Evolutionary conservation across 35 echinoderm and acorn worm species (phyloP).

Genomic region (Stichopus chloronotus): DNA sequence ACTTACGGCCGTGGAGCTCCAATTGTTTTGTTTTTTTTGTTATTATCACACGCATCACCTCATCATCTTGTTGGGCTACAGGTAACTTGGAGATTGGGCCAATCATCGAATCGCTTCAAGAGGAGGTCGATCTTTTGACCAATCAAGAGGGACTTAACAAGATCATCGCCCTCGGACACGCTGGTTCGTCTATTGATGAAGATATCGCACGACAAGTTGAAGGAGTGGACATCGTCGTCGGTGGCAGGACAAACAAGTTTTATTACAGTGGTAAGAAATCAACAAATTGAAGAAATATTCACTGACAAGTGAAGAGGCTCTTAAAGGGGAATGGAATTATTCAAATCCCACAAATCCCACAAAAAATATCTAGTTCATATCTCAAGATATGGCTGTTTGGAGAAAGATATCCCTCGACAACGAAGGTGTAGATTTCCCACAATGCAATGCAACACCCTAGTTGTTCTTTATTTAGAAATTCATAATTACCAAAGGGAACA

Average conservation of each 20-base stretch:
- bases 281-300: neutral
- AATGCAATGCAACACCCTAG: no score
- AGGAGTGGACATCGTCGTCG: slow-evolving; percentile 91
- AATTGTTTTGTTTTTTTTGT: no score
- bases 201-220: slow-evolving; percentile 67
- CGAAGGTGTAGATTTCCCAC: no score
- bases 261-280: slow-evolving; percentile 77
- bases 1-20: no score
- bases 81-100: slow-evolving; percentile 20
- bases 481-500: no score
- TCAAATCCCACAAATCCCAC: no score
- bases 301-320: neutral
- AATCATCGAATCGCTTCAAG: slow-evolving; percentile 56
- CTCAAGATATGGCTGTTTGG: no score
- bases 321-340: neutral
- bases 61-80: neutral
- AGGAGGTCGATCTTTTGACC: slow-evolving; percentile 61
- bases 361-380: no score
- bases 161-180: slow-evolving; percentile 92
- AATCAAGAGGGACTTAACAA: slow-evolving; percentile 71
- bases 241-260: slow-evolving; percentile 87
- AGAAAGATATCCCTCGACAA: no score
- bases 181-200: slow-evolving; percentile 75
- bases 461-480: no score
- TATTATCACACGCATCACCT: no score